Evolutionary conservation across 2,113 vertebrate species (phyloP).

Genomic region (Tragelaphus imberbis): DNA sequence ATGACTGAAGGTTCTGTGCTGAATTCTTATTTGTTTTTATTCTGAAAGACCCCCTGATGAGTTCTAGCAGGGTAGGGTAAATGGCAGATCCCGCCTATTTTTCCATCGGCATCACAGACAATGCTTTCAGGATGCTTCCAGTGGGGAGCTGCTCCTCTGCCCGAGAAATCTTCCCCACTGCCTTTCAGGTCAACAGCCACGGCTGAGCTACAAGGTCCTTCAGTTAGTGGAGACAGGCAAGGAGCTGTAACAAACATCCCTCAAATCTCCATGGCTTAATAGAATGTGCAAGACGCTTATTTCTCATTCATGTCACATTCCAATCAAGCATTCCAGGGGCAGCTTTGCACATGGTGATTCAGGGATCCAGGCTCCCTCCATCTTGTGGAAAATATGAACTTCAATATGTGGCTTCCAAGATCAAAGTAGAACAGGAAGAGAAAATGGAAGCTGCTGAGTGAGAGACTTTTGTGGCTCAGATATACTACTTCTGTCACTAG

Average conservation of each 20-base stretch:
- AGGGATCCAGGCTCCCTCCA: not conserved
- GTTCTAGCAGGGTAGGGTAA: not conserved
- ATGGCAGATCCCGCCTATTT: not conserved
- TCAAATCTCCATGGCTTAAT: not conserved
- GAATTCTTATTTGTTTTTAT: not conserved
- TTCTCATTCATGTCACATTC: not conserved
- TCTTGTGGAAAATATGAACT: not conserved
- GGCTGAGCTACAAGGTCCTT: not conserved
- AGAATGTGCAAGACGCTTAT: not conserved
- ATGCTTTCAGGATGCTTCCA: not conserved
- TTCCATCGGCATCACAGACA: not conserved
- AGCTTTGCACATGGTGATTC: not conserved
- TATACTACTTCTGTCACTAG: not conserved
- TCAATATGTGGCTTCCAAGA: not conserved
- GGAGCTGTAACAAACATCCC: not conserved
- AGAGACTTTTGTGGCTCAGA: not conserved
- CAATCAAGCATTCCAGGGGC: not conserved
- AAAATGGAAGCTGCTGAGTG: not conserved
- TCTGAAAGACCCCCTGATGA: conserved; percentile 1
- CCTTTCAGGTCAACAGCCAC: not conserved
- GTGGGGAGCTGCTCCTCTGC: not conserved
- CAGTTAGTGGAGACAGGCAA: not conserved
- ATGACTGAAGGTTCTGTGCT: not conserved
- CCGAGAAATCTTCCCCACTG: not conserved
- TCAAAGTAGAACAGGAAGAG: not conserved